These are phyloP conservation scores for Drosophila helvetica DNA, from an alignment of 2,888 invertebrate species.

Conservation along the genomic window DNA sequence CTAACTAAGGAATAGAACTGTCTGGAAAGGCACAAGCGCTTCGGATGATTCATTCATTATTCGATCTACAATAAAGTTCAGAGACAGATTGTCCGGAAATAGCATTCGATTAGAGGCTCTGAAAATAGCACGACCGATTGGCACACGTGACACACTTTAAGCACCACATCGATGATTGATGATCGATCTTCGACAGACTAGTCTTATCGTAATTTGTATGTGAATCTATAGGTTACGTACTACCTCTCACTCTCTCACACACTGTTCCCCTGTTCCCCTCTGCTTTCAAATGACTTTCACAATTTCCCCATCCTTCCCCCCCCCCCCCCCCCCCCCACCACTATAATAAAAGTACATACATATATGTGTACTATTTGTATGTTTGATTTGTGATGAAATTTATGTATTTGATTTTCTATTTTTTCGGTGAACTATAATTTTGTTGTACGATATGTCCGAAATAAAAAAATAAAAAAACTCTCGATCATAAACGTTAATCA, in stretches of 20 bases:
- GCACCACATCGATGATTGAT: no score
- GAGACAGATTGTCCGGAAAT: not conserved
- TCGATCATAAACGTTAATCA: slow-evolving; percentile 61
- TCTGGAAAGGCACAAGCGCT: not conserved
- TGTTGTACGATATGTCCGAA: slow-evolving; percentile 55
- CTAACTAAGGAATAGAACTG: not conserved
- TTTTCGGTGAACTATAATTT: slow-evolving; percentile 69
- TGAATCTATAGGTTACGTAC: no score
- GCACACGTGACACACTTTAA: not conserved
- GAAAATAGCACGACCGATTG: not conserved
- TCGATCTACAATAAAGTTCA: not conserved
- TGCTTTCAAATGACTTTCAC: not conserved
- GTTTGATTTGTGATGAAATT: slow-evolving; percentile 52
- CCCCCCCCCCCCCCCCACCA: no score
- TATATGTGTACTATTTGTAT: slow-evolving; percentile 22
- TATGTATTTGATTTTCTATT: slow-evolving; percentile 67
- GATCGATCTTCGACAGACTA: no score
- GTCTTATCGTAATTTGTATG: not conserved
- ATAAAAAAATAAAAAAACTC: slow-evolving; percentile 44
- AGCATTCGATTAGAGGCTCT: slow-evolving; percentile 2
- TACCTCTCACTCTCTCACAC: no score
- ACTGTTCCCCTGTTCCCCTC: not conserved
- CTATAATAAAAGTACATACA: slow-evolving; percentile 4
- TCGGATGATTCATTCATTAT: no score
- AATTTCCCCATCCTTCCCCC: not conserved